Percentiles rank a stretch among this genome's conserved stretches.
Conservation (phyloP, 2,113 vertebrate genomes). For the Prionailurus viverrinus region DNA sequence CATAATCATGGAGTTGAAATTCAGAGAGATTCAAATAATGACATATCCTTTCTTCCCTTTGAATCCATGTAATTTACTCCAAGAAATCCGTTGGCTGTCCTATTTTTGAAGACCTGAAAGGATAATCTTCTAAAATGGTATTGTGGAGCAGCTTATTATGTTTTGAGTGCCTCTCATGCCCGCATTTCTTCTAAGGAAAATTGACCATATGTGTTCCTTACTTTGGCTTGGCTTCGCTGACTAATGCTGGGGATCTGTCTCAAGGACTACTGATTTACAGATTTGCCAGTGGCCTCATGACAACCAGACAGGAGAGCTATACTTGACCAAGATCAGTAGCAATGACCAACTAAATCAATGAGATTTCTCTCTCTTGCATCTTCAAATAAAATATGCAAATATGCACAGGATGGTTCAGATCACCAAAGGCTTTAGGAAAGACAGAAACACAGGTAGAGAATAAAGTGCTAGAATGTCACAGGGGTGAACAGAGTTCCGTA, state of each 20-base stretch:
- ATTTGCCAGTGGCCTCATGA: background rate
- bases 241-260: background rate
- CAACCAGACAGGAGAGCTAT: background rate
- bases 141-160: background rate
- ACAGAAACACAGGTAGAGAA: background rate
- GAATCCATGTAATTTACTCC: background rate
- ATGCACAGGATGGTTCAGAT: background rate
- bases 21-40: background rate
- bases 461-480: too few relatives aligned
- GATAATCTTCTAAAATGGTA: background rate
- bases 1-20: background rate
- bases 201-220: background rate
- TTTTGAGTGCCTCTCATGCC: background rate
- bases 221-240: background rate
- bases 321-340: background rate
- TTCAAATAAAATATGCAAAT: background rate
- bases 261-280: background rate
- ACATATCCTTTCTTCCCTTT: background rate
- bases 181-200: background rate
- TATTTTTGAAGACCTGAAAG: background rate
- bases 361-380: background rate
- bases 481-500: accelerated
- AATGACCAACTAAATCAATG: background rate
- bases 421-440: background rate
- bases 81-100: background rate